These are phyloP conservation scores for Eubucco bourcierii DNA, from an alignment of 2,113 vertebrate species.

Conservation along the genomic window DNA sequence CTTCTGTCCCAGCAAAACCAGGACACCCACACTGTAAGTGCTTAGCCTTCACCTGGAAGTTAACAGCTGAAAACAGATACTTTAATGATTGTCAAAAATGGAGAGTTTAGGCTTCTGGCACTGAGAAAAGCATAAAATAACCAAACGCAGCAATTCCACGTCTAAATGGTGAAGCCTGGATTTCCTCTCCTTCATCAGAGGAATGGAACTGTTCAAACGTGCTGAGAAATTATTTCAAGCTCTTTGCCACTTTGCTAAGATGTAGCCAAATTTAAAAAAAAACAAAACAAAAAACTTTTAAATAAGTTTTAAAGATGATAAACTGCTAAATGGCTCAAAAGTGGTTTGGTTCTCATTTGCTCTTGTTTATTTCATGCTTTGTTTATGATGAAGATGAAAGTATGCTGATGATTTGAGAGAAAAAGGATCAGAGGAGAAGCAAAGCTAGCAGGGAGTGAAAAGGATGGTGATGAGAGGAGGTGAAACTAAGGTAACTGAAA, in stretches of 20 bases:
- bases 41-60: not conserved
- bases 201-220: not conserved
- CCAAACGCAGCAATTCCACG: not conserved
- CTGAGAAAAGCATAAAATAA: not conserved
- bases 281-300: not conserved
- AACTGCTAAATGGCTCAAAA: not conserved
- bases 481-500: not conserved
- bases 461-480: not conserved
- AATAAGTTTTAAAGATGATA: not conserved
- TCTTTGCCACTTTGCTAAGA: not conserved
- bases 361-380: not conserved
- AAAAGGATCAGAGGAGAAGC: not conserved
- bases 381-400: not conserved
- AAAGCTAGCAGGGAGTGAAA: not conserved
- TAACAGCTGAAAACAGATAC: not conserved
- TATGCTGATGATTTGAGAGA: not conserved
- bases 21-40: not conserved
- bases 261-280: not conserved
- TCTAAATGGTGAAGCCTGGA: not conserved
- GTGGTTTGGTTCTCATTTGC: not conserved
- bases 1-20: too few species aligned
- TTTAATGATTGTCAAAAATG: not conserved
- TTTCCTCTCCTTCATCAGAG: not conserved
- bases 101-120: not conserved
- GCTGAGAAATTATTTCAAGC: not conserved